Conservation (phyloP, 2,797 vertebrate species). For the Melanotaenia parkinsoni region DNA sequence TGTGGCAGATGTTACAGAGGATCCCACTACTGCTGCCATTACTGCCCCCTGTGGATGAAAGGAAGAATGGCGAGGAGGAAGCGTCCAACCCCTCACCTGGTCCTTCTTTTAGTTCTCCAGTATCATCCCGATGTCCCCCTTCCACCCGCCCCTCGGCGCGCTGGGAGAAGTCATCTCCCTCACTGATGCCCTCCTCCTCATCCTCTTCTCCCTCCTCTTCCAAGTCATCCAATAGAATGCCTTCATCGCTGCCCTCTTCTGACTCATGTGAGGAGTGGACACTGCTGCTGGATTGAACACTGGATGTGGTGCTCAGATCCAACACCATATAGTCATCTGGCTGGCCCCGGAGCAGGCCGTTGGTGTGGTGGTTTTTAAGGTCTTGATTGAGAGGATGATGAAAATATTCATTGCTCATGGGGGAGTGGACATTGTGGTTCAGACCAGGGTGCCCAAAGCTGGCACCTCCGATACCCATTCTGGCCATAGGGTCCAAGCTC, state of each 20-base stretch:
- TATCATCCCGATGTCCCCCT: slow-evolving; percentile 70
- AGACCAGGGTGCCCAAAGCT: slow-evolving; percentile 84
- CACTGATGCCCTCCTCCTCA: slow-evolving; percentile 85
- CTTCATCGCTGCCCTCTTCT: slow-evolving; percentile 96
- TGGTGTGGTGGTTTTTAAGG: slow-evolving; percentile 79
- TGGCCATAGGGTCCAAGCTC: slow-evolving; percentile 92
- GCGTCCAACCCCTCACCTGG: slow-evolving; percentile 67
- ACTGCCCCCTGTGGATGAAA: slow-evolving; percentile 85
- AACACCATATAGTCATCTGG: slow-evolving; percentile 95
- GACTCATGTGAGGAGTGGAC: slow-evolving; percentile 95
- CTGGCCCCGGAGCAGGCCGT: slow-evolving; percentile 89
- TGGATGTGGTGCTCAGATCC: slow-evolving; percentile 97
- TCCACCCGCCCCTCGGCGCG: slow-evolving; percentile 68
- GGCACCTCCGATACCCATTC: slow-evolving; percentile 86
- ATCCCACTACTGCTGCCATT: slow-evolving; percentile 89
- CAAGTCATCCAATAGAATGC: slow-evolving; percentile 94
- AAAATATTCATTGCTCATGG: slow-evolving; percentile 88
- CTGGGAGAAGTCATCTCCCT: slow-evolving; percentile 92
- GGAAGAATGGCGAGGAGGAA: slow-evolving; percentile 87
- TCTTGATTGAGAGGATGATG: slow-evolving; percentile 65
- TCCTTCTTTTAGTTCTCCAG: slow-evolving; percentile 59
- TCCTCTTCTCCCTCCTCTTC: slow-evolving; percentile 82
- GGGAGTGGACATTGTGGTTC: slow-evolving; percentile 87
- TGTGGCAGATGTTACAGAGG: slow-evolving; percentile 98
- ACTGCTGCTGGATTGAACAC: slow-evolving; percentile 96